Conservation (phyloP, 2,888 invertebrate genomes). For the Dione vanillae region DNA sequence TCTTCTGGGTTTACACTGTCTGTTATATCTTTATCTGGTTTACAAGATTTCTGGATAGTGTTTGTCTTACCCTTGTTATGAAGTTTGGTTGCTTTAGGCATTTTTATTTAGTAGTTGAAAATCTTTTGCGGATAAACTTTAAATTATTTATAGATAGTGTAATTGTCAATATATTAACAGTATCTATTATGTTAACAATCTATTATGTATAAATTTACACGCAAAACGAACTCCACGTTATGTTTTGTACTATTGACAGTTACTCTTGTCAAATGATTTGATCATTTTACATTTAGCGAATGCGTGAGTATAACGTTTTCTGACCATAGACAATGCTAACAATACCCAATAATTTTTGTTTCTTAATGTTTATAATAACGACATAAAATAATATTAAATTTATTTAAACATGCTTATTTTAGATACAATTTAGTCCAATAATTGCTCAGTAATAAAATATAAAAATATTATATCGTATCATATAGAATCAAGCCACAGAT, state of each 20-base stretch:
- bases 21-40: slow-evolving; percentile 60
- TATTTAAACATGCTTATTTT: not conserved
- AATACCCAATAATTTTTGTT: not conserved
- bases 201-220: not conserved
- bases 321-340: slow-evolving; percentile 14
- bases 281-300: slow-evolving; percentile 11
- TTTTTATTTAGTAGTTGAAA: slow-evolving; percentile 46
- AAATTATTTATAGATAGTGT: slow-evolving; percentile 1
- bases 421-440: not conserved
- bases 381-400: not conserved
- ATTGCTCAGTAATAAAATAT: not conserved
- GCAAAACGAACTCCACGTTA: slow-evolving; percentile 54
- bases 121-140: not conserved
- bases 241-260: slow-evolving; percentile 54
- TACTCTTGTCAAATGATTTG: slow-evolving; percentile 30
- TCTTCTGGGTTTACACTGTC: slow-evolving; percentile 73
- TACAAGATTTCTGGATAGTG: slow-evolving; percentile 70
- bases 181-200: slow-evolving; percentile 5
- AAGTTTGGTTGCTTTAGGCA: slow-evolving; percentile 78
- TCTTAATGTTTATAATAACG: not conserved
- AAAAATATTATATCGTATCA: not conserved
- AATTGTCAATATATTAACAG: not conserved
- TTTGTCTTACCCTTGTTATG: slow-evolving; percentile 73
- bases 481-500: not conserved
- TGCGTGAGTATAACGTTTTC: slow-evolving; percentile 7